phyloP scores from a whole-genome alignment of 1,140 invertebrate species.

The Ceratina calcarata region DNA sequence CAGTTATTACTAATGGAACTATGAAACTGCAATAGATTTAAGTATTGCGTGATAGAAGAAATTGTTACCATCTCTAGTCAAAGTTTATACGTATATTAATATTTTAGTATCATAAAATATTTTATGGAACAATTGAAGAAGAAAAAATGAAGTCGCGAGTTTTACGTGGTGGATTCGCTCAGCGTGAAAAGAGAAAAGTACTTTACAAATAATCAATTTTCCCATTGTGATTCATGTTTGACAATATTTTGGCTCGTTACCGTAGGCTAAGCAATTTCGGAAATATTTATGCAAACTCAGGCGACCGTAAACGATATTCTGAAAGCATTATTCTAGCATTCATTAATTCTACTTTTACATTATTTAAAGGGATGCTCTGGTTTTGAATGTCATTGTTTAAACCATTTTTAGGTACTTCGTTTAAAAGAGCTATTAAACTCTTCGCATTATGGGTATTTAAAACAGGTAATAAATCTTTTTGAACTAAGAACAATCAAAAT shows the following conservation, averaged over 20 bases:
- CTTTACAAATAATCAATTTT: constrained; percentile 8
- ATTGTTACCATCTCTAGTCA: constrained; percentile 6
- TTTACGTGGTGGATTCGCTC: constrained; percentile 11
- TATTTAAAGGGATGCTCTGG: background rate
- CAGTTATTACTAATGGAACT: background rate
- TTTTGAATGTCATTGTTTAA: too few species aligned
- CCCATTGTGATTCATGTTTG: constrained; percentile 6
- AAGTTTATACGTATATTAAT: background rate
- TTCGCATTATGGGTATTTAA: too few species aligned
- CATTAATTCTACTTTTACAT: background rate
- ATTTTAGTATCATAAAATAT: background rate
- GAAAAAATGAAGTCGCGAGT: background rate
- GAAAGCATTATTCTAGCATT: background rate
- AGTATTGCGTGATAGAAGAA: constrained; percentile 4
- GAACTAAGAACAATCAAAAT: too few species aligned
- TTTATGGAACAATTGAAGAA: background rate
- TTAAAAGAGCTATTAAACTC: too few species aligned
- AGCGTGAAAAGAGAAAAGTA: constrained; percentile 1
- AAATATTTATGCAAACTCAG: constrained; percentile 11
- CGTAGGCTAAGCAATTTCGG: background rate
- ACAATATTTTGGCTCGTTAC: constrained; percentile 41
- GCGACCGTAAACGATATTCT: background rate
- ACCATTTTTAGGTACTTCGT: too few species aligned
- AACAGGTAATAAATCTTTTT: too few species aligned
- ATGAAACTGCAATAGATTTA: constrained; percentile 14